Evolutionary conservation across 2,113 vertebrate genomes (phyloP).

Genomic region (Mastomys natalensis): DNA sequence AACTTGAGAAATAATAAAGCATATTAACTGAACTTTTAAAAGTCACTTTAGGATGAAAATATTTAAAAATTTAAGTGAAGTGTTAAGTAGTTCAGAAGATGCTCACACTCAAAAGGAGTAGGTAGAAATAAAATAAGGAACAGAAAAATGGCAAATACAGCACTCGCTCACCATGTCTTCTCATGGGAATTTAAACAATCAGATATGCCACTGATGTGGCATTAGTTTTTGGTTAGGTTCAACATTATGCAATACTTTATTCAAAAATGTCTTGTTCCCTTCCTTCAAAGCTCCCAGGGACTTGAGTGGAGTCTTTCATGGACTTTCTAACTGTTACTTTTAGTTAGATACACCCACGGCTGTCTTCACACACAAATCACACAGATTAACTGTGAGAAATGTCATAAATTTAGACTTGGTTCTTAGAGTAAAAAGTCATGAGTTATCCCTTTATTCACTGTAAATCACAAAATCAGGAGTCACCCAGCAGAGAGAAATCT

Average conservation of each 20-base stretch:
- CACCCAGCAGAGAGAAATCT: slow-evolving; percentile 31
- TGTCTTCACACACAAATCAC: slow-evolving; percentile 6
- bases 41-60: slow-evolving; percentile 14
- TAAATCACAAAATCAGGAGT: slow-evolving; percentile 53
- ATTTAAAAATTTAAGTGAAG: slow-evolving; percentile 10
- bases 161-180: neutral
- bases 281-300: neutral
- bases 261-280: neutral
- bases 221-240: slow-evolving; percentile 26
- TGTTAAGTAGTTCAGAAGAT: slow-evolving; percentile 14
- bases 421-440: slow-evolving; percentile 49
- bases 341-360: neutral
- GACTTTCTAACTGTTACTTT: slow-evolving; percentile 28
- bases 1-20: slow-evolving; percentile 68
- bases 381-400: slow-evolving; percentile 51
- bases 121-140: neutral
- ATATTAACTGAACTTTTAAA: neutral
- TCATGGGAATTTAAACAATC: neutral
- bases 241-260: slow-evolving; percentile 41
- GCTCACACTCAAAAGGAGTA: neutral
- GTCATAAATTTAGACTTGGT: slow-evolving; percentile 52
- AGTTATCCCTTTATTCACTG: slow-evolving; percentile 31
- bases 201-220: neutral
- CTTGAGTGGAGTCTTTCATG: neutral
- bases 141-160: slow-evolving; percentile 27